A percentile compares a stretch with the other conserved stretches of the same genome.
Evolutionary conservation across 1,140 invertebrate species (phyloP).

Genomic region (Oppia nitens): DNA sequence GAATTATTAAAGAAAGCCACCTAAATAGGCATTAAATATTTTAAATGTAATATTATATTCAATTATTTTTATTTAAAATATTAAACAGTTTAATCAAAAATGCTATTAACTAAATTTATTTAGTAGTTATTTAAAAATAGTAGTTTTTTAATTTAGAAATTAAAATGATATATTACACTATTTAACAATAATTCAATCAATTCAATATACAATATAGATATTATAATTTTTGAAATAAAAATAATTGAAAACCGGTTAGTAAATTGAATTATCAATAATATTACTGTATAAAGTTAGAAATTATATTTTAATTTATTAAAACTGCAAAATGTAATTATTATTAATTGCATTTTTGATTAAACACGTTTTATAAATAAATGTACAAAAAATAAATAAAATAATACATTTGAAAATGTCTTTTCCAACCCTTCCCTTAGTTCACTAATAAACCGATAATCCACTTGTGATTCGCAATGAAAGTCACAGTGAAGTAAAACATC

Average conservation of each 20-base stretch:
- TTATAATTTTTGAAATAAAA: too few relatives aligned
- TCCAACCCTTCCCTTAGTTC: constrained; percentile 3
- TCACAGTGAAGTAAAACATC: constrained; percentile 10
- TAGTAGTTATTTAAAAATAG: too few relatives aligned
- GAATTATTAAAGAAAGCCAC: not conserved
- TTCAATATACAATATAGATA: too few relatives aligned
- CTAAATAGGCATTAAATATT: too few relatives aligned
- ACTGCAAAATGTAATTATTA: not conserved
- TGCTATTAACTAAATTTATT: too few relatives aligned
- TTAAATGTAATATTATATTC: too few relatives aligned
- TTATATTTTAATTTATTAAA: not conserved
- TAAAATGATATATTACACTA: too few relatives aligned
- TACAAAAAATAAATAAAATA: not conserved
- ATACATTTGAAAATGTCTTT: not conserved
- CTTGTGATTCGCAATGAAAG: not conserved
- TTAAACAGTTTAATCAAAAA: too few relatives aligned
- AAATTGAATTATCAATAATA: not conserved
- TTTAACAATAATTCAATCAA: too few relatives aligned
- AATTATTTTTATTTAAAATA: too few relatives aligned
- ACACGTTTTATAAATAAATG: too few relatives aligned
- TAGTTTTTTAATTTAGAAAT: too few relatives aligned
- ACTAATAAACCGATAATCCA: constrained; percentile 10
- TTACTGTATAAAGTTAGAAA: not conserved
- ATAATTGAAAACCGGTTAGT: not conserved
- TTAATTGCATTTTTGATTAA: not conserved